Conservation (phyloP, 2,888 invertebrate species). For the Plemyria rubiginata region DNA sequence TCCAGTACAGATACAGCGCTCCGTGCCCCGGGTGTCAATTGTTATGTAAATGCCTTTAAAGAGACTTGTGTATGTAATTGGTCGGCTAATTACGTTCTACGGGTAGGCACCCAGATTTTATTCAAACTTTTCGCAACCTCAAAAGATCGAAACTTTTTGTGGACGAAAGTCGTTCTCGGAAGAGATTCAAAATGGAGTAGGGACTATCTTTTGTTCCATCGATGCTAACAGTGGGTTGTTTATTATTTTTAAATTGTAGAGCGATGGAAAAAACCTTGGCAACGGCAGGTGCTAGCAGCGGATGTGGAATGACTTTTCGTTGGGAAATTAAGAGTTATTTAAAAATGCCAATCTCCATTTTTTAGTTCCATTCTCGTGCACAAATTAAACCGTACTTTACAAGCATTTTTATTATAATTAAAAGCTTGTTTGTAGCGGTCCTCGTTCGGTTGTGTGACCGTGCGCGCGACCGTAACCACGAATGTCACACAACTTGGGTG, state of each 20-base stretch:
- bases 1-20: constrained; percentile 39
- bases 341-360: constrained; percentile 47
- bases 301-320: constrained; percentile 59
- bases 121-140: constrained; percentile 34
- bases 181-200: constrained; percentile 42
- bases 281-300: constrained; percentile 66
- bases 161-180: constrained; percentile 43
- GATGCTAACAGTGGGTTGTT: constrained; percentile 29
- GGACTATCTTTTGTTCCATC: constrained; percentile 35
- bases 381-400: constrained; percentile 25
- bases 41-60: constrained; percentile 60
- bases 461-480: constrained; percentile 62
- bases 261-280: constrained; percentile 57
- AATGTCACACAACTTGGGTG: constrained; percentile 36
- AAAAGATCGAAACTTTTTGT: constrained; percentile 35
- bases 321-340: constrained; percentile 41
- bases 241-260: constrained; percentile 38
- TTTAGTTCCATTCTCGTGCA: constrained; percentile 35
- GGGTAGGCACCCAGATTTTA: constrained; percentile 48
- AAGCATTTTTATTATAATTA: constrained; percentile 26
- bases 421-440: constrained; percentile 29
- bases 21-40: constrained; percentile 66
- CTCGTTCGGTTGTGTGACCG: constrained; percentile 43
- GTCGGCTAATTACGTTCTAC: constrained; percentile 56
- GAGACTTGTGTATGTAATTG: constrained; percentile 52